Base-by-base conservation (phyloP, 2,888 invertebrate genomes). In the Agrilus cyanescens region DNA sequence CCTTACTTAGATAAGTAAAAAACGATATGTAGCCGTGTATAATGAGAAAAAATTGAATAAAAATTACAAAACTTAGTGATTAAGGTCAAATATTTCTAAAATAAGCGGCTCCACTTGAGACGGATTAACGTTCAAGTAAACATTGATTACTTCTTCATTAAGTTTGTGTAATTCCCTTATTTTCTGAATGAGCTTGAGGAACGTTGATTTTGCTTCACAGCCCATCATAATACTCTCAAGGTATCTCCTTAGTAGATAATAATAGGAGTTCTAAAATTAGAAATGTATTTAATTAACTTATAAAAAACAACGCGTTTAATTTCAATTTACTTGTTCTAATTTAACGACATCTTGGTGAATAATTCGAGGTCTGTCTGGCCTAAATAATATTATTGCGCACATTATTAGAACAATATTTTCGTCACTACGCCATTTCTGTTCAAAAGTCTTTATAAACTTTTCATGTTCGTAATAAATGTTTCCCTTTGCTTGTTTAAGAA, bases 81-180 rank as follows among this genome's bases (percentile, higher is more conserved):
- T 91, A 47, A 95, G 73, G 70, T 95, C 94, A 57, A 96, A 91
- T 60, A 96, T 91, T 74, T 96, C 95, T 63, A 94, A 84, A 36
- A 96, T 72, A 31, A 96, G 70, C 0, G 95, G 96, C 57, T 94
- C 94, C 35, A 96, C 86, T 60, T 85, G 80, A 46, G 81, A 75
- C 25, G 95, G 93, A 71, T 95, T 91, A 1, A 93, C 88, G 66
- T 94, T 88, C 18, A 95, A 73, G 64, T 93, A 89, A 4, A 94
- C 88, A 32, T 85, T 82, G 7, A 94, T 86, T n/a, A 94, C 83
- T 55, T 88, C 87, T 54, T 91, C 90, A 46, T 91, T 89, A 40
- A 95, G 71, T 57, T 81, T 82, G 52, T 89, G 82, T 15, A 96
- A 76, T 60, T 95, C 94, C 18, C 85, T 79, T 55, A 95, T 85